Conservation (phyloP, 2,797 vertebrate genomes). For the Lepus oiostolus region DNA sequence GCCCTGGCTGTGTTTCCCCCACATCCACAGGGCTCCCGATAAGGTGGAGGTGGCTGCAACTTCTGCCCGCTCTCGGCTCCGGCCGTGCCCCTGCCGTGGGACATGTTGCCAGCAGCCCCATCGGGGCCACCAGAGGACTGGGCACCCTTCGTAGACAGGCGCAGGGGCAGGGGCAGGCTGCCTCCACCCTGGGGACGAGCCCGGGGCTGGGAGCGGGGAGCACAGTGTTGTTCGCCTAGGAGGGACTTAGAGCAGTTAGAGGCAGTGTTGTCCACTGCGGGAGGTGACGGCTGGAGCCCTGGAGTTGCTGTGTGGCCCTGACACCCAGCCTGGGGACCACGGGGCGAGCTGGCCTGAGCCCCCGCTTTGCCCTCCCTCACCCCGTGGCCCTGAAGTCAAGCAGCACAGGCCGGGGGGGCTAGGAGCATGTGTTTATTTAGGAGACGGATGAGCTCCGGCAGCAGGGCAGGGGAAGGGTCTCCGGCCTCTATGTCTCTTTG, state of each 20-base stretch:
- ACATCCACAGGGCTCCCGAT: not conserved
- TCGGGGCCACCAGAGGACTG: not conserved
- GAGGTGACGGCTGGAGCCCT: not conserved
- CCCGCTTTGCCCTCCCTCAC: not conserved
- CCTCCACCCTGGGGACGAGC: not conserved
- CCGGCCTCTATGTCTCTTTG: not conserved
- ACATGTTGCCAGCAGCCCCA: not conserved
- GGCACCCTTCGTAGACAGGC: not conserved
- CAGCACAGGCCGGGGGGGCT: not conserved
- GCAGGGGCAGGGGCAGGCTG: not conserved
- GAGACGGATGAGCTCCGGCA: not conserved
- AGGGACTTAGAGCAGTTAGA: no score
- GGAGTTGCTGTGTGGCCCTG: not conserved
- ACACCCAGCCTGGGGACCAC: not conserved
- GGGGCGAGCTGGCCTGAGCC: not conserved
- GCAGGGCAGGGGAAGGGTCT: not conserved
- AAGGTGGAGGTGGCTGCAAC: not conserved
- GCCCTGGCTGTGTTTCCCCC: not conserved
- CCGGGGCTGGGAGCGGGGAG: not conserved
- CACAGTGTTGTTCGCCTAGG: fast-evolving
- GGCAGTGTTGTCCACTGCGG: not conserved
- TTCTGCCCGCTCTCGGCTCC: not conserved
- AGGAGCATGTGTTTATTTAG: conserved; percentile 68
- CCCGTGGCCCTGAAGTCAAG: not conserved
- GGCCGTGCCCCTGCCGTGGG: not conserved